Percentiles rank a stretch among this genome's conserved stretches.
These are phyloP conservation scores for Rhodophaea formosa DNA, from an alignment of 2,888 invertebrate genomes.

Conservation along the genomic window DNA sequence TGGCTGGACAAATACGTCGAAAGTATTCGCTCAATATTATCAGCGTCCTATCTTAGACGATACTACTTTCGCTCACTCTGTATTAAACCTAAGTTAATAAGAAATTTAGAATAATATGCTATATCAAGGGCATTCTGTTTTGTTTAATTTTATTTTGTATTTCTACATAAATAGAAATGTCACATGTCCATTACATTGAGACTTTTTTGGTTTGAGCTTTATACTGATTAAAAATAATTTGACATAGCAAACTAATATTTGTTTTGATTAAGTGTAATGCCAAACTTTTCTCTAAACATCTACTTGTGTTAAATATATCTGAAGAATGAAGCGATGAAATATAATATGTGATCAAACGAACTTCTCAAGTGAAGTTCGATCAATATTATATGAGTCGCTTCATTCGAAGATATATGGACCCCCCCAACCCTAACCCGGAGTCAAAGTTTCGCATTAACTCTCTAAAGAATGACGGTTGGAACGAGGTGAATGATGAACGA, in stretches of 20 bases:
- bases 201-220: too few species aligned
- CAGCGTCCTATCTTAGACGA: background rate
- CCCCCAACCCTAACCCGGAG: background rate
- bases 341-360: constrained; percentile 7
- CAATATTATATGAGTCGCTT: background rate
- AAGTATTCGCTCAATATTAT: background rate
- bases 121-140: too few species aligned
- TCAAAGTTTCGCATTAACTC: background rate
- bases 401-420: background rate
- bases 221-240: too few species aligned
- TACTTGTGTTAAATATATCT: constrained; percentile 8
- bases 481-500: background rate
- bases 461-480: background rate
- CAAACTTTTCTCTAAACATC: constrained; percentile 2
- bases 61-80: background rate
- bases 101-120: too few species aligned
- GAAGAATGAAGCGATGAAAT: constrained; percentile 14
- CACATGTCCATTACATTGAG: background rate
- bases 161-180: too few species aligned
- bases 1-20: background rate
- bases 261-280: background rate
- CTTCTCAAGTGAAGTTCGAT: background rate
- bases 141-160: too few species aligned
- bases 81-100: background rate
- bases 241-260: background rate